Evolutionary conservation across 1,140 invertebrate species (phyloP), one percentile per base, ranked within the genome.

Genomic region (Trachelipus rathkii): DNA sequence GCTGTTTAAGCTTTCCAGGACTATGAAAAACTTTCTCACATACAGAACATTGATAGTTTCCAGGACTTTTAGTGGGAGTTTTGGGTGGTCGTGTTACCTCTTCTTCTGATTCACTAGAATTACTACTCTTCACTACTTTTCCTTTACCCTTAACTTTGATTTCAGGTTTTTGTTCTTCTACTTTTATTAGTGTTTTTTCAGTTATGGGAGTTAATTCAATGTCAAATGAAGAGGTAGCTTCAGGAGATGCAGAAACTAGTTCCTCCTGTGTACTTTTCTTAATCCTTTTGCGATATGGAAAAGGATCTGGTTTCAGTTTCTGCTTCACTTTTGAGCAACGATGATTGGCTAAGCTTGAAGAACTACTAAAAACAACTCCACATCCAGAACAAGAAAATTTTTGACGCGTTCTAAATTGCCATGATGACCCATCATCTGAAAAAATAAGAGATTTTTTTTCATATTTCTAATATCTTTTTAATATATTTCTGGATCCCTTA

Each of bases 1-100:
- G 89, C 80, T 89, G 88, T 71, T 85, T 85, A 33, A 33, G 85
- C 82, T 89, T 90, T 69, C 87, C 88, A 0, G 87, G 86, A 81
- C 87, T 89, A 77, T 87, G 86, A 84, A 89, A 90, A 66, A 85
- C 87, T 81, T 89, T 89, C 72, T 87, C 85, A 83, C 89, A 89
- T 78, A 86, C 82, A 75, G 82, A 82, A 85, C 89, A 89, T 81
- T 85, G 82, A 82, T 88, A 87, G 11, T 71, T 60, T 66, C 76
- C 45, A 33, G 33, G 33, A 33, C 33, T 33, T 9, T 73, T 73
- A 0, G 21, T 11, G 11, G 21, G 72, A 21, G 44, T 10, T 7
- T 19, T 60, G 24, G 72, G 4, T 46, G 10, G 9, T 0, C 71
- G 7, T 74, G 50, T 15, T 33, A 33, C 33, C 72, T 44, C 79